Evolutionary conservation across 1,140 invertebrate species (phyloP), one percentile per base, ranked within the genome.

Genomic region (Drosophila fuyamai): DNA sequence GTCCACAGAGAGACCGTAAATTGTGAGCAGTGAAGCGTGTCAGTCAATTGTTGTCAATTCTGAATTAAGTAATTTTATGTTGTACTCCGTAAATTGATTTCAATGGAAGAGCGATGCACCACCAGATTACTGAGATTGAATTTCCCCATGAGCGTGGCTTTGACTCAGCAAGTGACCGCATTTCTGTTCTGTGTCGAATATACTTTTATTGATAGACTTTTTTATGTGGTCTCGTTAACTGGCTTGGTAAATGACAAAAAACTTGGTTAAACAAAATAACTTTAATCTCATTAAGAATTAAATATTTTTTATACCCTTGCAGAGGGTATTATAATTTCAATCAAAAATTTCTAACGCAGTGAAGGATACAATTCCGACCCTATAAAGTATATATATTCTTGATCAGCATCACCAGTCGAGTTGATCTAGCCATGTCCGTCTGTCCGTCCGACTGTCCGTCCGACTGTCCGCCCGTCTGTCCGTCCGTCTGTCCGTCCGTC

Each of bases 31-130:
- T 44, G 32, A 36, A 65, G 65, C 60, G 59, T 14, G 36, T 51
- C 59, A n/a, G 46, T 65, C 65, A 68, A 68, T 68, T 68, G 65
- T 43, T 51, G 65, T 65, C 65, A 67, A 51, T 67, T 67, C 46
- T n/a, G 29, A 65, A 51, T 53, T 44, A 66, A 65, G 29, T 53
- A 46, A 50, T 50, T 67, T 68, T 53, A 53, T 66, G 60, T 36
- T 68, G 46, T 51, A 36, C 47, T 65, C 38, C 46, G 18, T 65
- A 65, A 68, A 68, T 66, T 65, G 40, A 18, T 68, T 51, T 68
- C 47, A 68, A 68, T 68, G 60, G 23, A 68, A 68, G 36, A 68
- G 60, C 65, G 46, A 35, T 40, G 32, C 50, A 66, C 32, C 40
- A 51, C 47, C 36, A 68, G 65, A 68, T 68, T 68, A 68, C 60